Conservation (phyloP, 2,797 vertebrate genomes). For the Acipenser ruthenus region DNA sequence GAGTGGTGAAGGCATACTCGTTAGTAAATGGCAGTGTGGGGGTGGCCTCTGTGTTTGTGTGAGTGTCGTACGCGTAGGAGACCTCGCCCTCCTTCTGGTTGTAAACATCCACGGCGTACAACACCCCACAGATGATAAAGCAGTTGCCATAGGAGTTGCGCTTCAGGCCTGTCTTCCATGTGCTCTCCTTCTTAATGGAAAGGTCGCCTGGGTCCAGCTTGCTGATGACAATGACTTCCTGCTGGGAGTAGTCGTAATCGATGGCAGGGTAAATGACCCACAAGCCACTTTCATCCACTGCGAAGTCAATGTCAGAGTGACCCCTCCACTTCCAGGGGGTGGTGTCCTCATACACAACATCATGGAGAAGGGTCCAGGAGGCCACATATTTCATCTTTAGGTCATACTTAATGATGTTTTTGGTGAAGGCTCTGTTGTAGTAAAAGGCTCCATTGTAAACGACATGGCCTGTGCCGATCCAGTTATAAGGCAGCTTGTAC, state of each 20-base stretch:
- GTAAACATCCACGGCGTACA: constrained; percentile 85
- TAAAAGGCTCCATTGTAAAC: constrained; percentile 92
- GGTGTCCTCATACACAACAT: constrained; percentile 86
- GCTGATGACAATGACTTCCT: constrained; percentile 86
- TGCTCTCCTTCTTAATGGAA: constrained; percentile 80
- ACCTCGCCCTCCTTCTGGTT: constrained; percentile 83
- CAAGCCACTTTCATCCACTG: constrained; percentile 88
- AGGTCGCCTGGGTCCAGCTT: constrained; percentile 85
- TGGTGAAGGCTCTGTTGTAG: constrained; percentile 96
- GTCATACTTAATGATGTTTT: constrained; percentile 97
- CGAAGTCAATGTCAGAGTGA: constrained; percentile 94
- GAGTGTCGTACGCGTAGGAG: constrained; percentile 88
- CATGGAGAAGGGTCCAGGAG: constrained; percentile 82
- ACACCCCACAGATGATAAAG: constrained; percentile 90
- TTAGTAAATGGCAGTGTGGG: constrained; percentile 83
- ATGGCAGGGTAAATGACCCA: constrained; percentile 91
- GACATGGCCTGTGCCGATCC: constrained; percentile 94
- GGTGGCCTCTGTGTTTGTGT: constrained; percentile 79
- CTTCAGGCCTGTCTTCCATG: constrained; percentile 82
- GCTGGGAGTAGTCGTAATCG: constrained; percentile 78
- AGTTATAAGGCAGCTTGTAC: constrained; percentile 95
- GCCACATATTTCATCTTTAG: constrained; percentile 86
- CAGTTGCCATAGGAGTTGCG: constrained; percentile 89
- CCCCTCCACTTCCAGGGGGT: constrained; percentile 96
- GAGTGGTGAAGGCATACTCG: constrained; percentile 81